Evolutionary conservation across 1,140 invertebrate genomes (phyloP).

Genomic region (Drosophila persimilis): DNA sequence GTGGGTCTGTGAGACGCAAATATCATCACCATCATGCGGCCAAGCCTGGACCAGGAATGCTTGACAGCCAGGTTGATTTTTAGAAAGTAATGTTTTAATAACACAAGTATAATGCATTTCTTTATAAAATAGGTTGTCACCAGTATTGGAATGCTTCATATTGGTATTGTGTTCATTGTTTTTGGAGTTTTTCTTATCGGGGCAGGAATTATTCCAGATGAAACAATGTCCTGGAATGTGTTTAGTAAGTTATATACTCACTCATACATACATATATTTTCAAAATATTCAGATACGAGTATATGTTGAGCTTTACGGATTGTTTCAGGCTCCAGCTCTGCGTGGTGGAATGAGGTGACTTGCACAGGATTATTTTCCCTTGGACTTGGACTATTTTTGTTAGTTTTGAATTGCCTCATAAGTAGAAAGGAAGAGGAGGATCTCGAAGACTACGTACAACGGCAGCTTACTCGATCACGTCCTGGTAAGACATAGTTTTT

Average conservation of each 20-base stretch:
- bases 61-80: conserved; percentile 82
- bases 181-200: conserved; percentile 91
- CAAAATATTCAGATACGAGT: background rate
- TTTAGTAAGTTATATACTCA: conserved; percentile 83
- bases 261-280: background rate
- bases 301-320: conserved; percentile 1
- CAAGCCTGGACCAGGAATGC: conserved; percentile 83
- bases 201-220: conserved; percentile 91
- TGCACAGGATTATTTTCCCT: conserved; percentile 91
- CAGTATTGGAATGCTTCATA: conserved; percentile 94
- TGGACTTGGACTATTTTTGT: conserved; percentile 89
- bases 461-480: conserved; percentile 91
- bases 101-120: background rate
- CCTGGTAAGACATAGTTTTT: conserved; percentile 84
- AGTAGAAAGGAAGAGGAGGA: conserved; percentile 92
- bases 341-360: conserved; percentile 92
- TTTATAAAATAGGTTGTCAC: conserved; percentile 85
- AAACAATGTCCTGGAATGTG: conserved; percentile 88
- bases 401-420: conserved; percentile 90
- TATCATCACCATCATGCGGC: conserved; percentile 67
- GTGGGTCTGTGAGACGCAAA: conserved; percentile 86
- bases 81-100: background rate
- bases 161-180: conserved; percentile 93
- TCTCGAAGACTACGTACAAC: conserved; percentile 91
- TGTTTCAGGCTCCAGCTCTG: conserved; percentile 64